These are phyloP conservation scores for Drosophila meridionalis DNA, from an alignment of 2,888 invertebrate species.

Conservation along the genomic window DNA sequence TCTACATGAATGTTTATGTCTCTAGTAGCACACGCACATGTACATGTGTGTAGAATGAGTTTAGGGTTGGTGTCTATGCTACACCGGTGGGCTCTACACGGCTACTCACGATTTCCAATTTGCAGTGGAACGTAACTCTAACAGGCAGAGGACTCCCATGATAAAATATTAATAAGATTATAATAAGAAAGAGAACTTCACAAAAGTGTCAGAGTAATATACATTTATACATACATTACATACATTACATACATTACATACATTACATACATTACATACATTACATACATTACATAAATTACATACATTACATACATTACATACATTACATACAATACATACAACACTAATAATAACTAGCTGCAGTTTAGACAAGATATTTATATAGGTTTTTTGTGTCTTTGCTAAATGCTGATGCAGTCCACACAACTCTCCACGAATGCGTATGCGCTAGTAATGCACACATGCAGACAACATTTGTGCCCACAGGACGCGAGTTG, in stretches of 20 bases:
- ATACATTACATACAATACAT: too few species aligned
- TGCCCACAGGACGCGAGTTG: background rate
- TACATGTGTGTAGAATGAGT: background rate
- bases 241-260: too few species aligned
- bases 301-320: too few species aligned
- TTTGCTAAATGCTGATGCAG: background rate
- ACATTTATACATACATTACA: too few species aligned
- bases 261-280: too few species aligned
- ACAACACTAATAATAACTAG: background rate
- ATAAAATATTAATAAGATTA: background rate
- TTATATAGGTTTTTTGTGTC: background rate
- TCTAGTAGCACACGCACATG: background rate
- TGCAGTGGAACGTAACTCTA: background rate
- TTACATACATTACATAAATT: too few species aligned
- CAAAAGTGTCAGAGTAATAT: background rate
- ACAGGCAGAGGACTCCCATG: background rate
- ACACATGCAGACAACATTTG: background rate
- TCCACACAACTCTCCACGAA: background rate
- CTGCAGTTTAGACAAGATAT: background rate
- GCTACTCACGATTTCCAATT: background rate
- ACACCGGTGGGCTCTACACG: background rate
- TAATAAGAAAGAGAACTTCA: too few species aligned
- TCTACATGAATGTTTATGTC: too few species aligned
- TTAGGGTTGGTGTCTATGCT: conserved; percentile 27
- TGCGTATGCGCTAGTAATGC: background rate